These are phyloP conservation scores for Sarcophaga peregrina DNA, from an alignment of 1,140 invertebrate species.

Conservation along the genomic window DNA sequence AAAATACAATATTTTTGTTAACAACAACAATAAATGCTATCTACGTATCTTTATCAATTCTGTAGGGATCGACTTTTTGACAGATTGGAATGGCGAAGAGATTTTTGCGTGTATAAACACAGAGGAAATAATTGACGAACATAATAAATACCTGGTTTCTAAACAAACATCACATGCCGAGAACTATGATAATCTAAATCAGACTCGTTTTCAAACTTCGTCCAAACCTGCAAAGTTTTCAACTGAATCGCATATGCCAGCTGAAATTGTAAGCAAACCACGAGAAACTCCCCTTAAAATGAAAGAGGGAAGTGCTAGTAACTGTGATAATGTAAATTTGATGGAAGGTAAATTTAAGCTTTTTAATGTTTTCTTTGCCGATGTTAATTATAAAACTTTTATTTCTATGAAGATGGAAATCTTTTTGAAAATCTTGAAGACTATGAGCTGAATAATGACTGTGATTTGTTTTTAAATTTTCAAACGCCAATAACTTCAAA, in stretches of 20 bases:
- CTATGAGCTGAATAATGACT: constrained; percentile 43
- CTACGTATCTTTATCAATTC: not conserved
- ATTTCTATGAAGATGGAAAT: not conserved
- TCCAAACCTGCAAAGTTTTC: constrained; percentile 6
- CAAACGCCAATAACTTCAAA: constrained; percentile 11
- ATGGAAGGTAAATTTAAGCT: not conserved
- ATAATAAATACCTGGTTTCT: too few species aligned
- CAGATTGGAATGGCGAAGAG: constrained; percentile 15
- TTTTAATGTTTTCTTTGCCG: too few species aligned
- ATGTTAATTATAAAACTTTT: too few species aligned
- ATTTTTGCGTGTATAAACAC: not conserved
- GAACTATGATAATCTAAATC: too few species aligned
- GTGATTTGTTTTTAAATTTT: constrained; percentile 44
- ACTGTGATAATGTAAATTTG: constrained; percentile 1
- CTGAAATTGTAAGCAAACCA: not conserved
- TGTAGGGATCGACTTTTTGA: not conserved
- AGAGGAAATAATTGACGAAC: not conserved
- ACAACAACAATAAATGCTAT: not conserved
- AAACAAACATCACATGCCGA: too few species aligned
- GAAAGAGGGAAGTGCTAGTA: not conserved
- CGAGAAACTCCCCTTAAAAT: not conserved
- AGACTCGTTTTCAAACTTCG: not conserved
- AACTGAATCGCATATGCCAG: constrained; percentile 6
- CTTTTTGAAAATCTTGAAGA: constrained; percentile 20
- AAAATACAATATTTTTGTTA: not conserved